Percentiles rank a stretch among this genome's conserved stretches.
phyloP scores from a whole-genome alignment of 2,797 vertebrate genomes.

The Oreochromis grahami region DNA sequence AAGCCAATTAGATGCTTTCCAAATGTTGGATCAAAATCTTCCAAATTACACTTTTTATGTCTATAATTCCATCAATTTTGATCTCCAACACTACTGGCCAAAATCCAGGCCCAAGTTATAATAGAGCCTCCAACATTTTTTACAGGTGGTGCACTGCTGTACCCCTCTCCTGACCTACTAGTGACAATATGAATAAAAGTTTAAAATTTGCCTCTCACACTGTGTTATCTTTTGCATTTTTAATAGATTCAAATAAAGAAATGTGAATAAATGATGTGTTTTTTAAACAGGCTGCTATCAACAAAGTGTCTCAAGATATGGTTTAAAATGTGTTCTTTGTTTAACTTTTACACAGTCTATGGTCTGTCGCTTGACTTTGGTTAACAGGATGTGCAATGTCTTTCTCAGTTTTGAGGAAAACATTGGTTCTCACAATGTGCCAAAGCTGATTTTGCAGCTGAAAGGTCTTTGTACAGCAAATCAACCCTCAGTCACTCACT shows the following conservation, averaged over 20 bases:
- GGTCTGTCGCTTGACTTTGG: neutral
- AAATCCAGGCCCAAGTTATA: neutral
- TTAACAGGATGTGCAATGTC: neutral
- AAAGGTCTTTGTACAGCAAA: neutral
- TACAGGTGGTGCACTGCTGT: neutral
- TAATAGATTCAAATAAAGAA: neutral
- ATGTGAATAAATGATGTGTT: neutral
- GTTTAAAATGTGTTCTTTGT: neutral
- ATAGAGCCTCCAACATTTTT: neutral
- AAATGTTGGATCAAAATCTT: neutral
- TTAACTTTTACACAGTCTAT: neutral
- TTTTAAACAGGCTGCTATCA: neutral
- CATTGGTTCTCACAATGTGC: neutral
- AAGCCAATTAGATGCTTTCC: neutral
- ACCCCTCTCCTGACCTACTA: neutral
- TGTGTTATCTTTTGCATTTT: neutral
- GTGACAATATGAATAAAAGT: neutral
- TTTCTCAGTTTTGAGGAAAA: neutral
- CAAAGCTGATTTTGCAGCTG: neutral
- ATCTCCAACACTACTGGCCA: neutral
- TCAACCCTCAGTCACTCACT: neutral
- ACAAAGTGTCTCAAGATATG: neutral
- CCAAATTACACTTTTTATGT: neutral
- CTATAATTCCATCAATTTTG: neutral
- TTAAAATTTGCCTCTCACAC: neutral